Evolutionary conservation across 2,113 vertebrate genomes (phyloP).

Genomic region (Castor canadensis): DNA sequence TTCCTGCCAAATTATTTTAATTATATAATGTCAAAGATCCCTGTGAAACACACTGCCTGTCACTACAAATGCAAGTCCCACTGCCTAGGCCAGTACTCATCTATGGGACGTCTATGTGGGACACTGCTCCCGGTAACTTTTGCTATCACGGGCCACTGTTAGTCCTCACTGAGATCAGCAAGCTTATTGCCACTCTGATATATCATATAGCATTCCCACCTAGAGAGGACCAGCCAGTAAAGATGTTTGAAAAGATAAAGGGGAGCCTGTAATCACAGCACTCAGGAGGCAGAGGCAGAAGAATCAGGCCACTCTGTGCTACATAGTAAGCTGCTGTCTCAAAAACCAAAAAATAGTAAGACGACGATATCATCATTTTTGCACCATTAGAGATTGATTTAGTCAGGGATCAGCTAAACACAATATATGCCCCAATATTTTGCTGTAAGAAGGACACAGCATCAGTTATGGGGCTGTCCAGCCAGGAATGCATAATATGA

Average conservation of each 20-base stretch:
- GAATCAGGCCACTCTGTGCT: neutral
- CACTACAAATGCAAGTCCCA: neutral
- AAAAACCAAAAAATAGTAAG: neutral
- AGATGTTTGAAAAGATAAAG: constrained; percentile 32
- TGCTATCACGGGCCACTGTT: neutral
- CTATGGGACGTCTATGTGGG: neutral
- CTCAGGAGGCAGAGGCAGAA: neutral
- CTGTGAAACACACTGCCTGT: neutral
- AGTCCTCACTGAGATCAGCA: neutral
- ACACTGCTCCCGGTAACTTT: neutral
- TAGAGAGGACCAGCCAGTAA: neutral
- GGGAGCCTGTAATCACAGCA: neutral
- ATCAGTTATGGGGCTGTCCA: neutral
- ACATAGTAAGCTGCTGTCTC: neutral
- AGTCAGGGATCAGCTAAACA: neutral
- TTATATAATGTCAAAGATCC: neutral
- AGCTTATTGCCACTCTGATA: neutral
- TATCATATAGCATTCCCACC: neutral
- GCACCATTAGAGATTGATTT: neutral
- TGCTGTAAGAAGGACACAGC: neutral
- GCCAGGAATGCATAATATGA: neutral
- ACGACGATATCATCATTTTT: neutral
- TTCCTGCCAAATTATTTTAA: neutral
- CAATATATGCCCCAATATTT: neutral
- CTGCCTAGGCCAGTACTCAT: neutral